phyloP scores from a whole-genome alignment of 1,140 invertebrate species.

The Camponotus floridanus region DNA sequence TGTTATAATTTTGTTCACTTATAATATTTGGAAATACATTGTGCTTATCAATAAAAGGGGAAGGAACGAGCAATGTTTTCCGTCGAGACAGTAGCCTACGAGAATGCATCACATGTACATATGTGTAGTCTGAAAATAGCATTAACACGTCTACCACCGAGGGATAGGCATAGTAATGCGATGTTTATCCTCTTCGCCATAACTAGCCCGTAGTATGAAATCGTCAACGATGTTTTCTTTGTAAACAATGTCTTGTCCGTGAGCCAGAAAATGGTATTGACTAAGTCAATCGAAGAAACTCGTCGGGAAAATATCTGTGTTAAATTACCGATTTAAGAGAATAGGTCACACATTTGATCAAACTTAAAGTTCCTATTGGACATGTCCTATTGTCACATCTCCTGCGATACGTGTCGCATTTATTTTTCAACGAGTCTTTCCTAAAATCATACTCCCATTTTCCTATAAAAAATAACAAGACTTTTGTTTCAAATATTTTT shows the following conservation, averaged over 20 bases:
- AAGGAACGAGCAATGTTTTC: conserved; percentile 66
- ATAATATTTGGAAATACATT: not conserved
- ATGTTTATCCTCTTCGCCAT: conserved; percentile 68
- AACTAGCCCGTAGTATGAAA: conserved; percentile 51
- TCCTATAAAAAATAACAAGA: not conserved
- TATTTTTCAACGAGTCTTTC: not conserved
- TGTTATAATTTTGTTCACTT: not conserved
- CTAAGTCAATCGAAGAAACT: conserved; percentile 40
- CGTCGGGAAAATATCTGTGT: not conserved
- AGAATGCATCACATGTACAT: conserved; percentile 57
- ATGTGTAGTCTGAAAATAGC: conserved; percentile 74
- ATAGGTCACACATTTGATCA: not conserved
- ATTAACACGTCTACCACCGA: conserved; percentile 44
- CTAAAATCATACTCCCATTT: not conserved
- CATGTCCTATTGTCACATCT: not conserved
- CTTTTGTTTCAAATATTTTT: not conserved
- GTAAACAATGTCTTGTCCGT: conserved; percentile 46
- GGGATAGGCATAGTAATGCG: conserved; percentile 63
- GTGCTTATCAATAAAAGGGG: not conserved
- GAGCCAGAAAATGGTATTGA: conserved; percentile 42
- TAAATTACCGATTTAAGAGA: conserved; percentile 22
- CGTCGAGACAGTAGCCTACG: conserved; percentile 57
- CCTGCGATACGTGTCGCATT: not conserved
- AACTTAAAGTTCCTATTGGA: not conserved
- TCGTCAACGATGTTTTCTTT: conserved; percentile 67